Percentiles rank a stretch among this genome's conserved stretches.
phyloP scores from a whole-genome alignment of 2,888 invertebrate genomes.

The Troides oblongomaculatus region DNA sequence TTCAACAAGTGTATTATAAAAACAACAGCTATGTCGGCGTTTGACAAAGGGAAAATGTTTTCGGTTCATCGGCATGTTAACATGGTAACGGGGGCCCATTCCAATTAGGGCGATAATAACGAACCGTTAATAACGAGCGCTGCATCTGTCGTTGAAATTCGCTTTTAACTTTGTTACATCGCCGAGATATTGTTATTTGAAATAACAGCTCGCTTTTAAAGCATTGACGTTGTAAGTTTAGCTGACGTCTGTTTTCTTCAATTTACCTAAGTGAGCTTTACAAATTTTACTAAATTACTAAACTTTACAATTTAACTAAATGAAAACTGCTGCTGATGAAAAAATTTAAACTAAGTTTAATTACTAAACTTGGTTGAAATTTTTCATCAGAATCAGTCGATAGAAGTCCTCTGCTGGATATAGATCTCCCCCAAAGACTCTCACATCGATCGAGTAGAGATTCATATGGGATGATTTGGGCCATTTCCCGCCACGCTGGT shows the following conservation, averaged over 20 bases:
- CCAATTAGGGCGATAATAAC: conserved; percentile 25
- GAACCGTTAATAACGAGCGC: conserved; percentile 6
- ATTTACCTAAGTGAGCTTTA: too few species aligned
- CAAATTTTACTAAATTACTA: too few species aligned
- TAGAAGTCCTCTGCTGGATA: too few species aligned
- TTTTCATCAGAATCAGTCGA: too few species aligned
- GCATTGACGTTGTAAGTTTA: background rate
- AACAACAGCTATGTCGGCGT: background rate
- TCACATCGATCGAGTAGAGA: too few species aligned
- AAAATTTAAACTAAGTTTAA: too few species aligned
- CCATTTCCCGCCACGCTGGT: too few species aligned
- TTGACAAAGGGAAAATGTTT: background rate
- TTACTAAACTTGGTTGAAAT: too few species aligned
- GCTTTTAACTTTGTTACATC: conserved; percentile 9
- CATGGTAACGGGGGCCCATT: conserved; percentile 1
- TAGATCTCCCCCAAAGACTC: too few species aligned
- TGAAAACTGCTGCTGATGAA: too few species aligned
- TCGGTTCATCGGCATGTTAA: conserved; percentile 13
- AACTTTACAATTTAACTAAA: too few species aligned
- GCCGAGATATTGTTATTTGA: conserved; percentile 6
- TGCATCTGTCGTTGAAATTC: conserved; percentile 9
- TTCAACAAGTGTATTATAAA: background rate
- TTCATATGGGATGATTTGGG: too few species aligned
- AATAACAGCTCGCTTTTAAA: background rate
- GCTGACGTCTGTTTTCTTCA: background rate